A percentile compares a stretch with the other conserved stretches of the same genome.
phyloP scores from a whole-genome alignment of 2,888 invertebrate species.

The Mythimna impura region DNA sequence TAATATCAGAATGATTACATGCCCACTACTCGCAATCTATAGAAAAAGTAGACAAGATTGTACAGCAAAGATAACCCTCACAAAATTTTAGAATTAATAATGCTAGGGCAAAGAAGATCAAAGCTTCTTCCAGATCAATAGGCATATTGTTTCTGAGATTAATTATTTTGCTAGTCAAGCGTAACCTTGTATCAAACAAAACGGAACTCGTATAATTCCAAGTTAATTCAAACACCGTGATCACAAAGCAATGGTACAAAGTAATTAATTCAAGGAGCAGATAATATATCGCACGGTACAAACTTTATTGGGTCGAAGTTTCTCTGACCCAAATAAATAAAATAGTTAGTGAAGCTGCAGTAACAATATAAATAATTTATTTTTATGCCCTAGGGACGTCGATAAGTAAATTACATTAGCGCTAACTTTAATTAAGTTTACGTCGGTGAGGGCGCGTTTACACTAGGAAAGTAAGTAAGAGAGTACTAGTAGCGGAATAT shows the following conservation, averaged over 20 bases:
- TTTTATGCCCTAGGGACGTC: slow-evolving; percentile 54
- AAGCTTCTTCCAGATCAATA: neutral
- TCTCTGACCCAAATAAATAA: slow-evolving; percentile 55
- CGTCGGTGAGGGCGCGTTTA: slow-evolving; percentile 20
- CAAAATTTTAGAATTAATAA: neutral
- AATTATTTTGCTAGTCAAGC: neutral
- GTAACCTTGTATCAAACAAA: neutral
- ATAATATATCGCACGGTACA: slow-evolving; percentile 35
- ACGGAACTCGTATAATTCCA: slow-evolving; percentile 1
- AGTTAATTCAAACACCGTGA: neutral
- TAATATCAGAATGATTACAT: neutral
- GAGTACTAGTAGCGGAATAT: neutral
- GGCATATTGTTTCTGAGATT: slow-evolving; percentile 1
- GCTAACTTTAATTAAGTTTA: slow-evolving; percentile 59
- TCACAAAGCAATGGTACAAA: slow-evolving; percentile 19
- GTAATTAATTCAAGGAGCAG: slow-evolving; percentile 35
- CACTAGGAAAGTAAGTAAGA: slow-evolving; percentile 5
- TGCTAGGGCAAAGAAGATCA: neutral
- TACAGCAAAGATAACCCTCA: neutral
- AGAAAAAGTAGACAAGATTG: neutral
- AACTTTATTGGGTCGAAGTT: slow-evolving; percentile 52
- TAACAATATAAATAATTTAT: slow-evolving; percentile 61
- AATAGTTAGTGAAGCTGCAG: slow-evolving; percentile 51
- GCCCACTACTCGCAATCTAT: neutral
- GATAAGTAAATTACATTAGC: slow-evolving; percentile 62